Percentiles rank a stretch among this genome's conserved stretches.
phyloP scores from a whole-genome alignment of 2,888 invertebrate genomes.

The Sepiola atlantica region DNA sequence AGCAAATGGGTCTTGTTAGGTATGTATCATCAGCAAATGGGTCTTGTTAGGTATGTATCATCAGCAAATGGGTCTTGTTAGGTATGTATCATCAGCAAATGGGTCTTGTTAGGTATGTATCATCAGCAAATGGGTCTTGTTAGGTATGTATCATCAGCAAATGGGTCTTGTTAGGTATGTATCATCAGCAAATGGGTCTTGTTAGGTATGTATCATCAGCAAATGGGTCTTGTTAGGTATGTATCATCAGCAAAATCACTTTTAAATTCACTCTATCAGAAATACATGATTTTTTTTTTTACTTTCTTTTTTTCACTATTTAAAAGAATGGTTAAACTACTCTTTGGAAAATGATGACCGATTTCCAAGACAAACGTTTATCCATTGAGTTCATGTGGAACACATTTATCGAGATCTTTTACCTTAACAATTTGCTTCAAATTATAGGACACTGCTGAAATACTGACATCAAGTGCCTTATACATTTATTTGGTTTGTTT shows the following conservation, averaged over 20 bases:
- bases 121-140: constrained; percentile 85
- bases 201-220: constrained; percentile 80
- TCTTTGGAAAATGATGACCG: too few relatives aligned
- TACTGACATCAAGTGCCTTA: too few relatives aligned
- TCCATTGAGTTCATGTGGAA: too few relatives aligned
- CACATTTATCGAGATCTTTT: too few relatives aligned
- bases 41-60: constrained; percentile 82
- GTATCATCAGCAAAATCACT: neutral
- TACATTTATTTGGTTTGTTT: too few relatives aligned
- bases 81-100: constrained; percentile 76
- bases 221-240: constrained; percentile 87
- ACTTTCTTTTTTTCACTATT: too few relatives aligned
- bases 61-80: constrained; percentile 88
- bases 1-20: constrained; percentile 88
- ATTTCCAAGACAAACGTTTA: too few relatives aligned
- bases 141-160: constrained; percentile 77
- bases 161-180: constrained; percentile 86
- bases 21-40: constrained; percentile 77
- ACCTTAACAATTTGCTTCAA: too few relatives aligned
- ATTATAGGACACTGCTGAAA: too few relatives aligned
- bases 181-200: constrained; percentile 81
- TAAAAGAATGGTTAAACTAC: too few relatives aligned
- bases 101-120: constrained; percentile 85
- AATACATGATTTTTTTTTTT: too few relatives aligned
- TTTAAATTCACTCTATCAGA: too few relatives aligned